Evolutionary conservation across 2,797 vertebrate species (phyloP).

Genomic region (Gobio occitaniae): DNA sequence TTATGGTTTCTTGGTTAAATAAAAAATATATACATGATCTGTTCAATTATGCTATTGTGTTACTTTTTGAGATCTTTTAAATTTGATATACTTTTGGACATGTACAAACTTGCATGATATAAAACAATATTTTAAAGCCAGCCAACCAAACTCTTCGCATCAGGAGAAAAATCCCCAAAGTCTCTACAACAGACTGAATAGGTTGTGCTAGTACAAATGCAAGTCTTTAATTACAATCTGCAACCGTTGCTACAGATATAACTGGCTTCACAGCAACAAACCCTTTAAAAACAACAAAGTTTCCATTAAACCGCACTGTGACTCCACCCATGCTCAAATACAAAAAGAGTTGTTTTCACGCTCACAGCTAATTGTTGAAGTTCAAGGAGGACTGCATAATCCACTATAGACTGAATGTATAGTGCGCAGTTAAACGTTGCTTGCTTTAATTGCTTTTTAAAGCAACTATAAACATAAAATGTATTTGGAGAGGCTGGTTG

Average conservation of each 20-base stretch:
- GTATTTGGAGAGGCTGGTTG: constrained; percentile 19
- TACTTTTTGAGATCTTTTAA: neutral
- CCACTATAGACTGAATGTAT: neutral
- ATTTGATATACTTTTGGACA: neutral
- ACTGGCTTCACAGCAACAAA: neutral
- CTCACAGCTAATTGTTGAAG: neutral
- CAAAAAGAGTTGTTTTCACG: neutral
- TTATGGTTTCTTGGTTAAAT: neutral
- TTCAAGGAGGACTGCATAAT: neutral
- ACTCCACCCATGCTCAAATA: constrained; percentile 1
- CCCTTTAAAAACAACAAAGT: constrained; percentile 6
- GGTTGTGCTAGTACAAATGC: neutral
- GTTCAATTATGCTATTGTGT: neutral
- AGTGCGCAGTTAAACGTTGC: neutral
- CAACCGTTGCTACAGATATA: constrained; percentile 13
- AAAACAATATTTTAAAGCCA: neutral
- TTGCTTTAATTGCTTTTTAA: neutral
- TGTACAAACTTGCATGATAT: neutral
- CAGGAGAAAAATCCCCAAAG: neutral
- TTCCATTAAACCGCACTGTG: constrained; percentile 15
- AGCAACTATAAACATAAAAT: constrained; percentile 4
- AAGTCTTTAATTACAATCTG: constrained; percentile 3
- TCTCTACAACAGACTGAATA: neutral
- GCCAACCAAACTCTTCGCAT: neutral
- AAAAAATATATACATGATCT: neutral